A percentile compares a stretch with the other conserved stretches of the same genome.
These are phyloP conservation scores for Delphinus delphis DNA, from an alignment of 2,113 vertebrate genomes.

Conservation along the genomic window DNA sequence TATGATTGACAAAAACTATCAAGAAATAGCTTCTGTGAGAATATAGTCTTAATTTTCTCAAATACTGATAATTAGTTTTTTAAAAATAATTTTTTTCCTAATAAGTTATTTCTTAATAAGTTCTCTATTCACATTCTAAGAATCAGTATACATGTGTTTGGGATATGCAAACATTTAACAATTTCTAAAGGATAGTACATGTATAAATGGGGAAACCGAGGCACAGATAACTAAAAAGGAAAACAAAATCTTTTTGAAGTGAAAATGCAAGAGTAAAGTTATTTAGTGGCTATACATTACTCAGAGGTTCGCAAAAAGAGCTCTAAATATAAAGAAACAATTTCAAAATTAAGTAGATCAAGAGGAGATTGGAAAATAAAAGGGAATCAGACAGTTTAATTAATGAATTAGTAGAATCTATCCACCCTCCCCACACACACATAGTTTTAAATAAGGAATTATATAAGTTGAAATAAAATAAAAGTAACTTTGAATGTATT, in stretches of 20 bases:
- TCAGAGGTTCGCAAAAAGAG: neutral
- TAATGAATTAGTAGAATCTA: neutral
- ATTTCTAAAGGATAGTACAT: neutral
- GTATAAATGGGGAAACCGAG: neutral
- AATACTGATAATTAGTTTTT: neutral
- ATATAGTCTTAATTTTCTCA: neutral
- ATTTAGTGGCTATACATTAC: neutral
- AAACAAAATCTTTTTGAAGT: neutral
- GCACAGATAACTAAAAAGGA: neutral
- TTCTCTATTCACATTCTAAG: neutral
- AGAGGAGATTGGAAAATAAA: neutral
- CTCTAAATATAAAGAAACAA: neutral
- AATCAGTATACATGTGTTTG: neutral
- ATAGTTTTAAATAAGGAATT: neutral
- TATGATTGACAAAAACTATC: neutral
- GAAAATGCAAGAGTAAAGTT: neutral
- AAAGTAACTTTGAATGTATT: neutral
- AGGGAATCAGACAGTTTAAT: neutral
- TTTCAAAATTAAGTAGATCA: neutral
- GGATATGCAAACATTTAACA: neutral
- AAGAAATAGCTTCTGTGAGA: neutral
- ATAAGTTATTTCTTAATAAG: neutral
- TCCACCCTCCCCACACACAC: fast-evolving
- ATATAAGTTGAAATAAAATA: neutral
- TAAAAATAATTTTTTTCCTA: neutral